phyloP scores from a whole-genome alignment of 2,797 vertebrate species.

The Acrocephalus scirpaceus region DNA sequence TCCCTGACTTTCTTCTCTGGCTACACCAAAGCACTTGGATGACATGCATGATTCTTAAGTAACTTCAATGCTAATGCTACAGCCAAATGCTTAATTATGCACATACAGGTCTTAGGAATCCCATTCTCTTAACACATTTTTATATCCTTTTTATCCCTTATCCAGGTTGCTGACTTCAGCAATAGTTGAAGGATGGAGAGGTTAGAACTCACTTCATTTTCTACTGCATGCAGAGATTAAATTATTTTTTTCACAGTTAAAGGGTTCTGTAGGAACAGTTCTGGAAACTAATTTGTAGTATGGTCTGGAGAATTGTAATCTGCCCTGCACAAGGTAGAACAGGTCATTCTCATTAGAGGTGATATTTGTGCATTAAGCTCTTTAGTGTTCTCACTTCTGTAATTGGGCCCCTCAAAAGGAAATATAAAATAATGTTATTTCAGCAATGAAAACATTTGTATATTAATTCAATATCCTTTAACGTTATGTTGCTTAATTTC shows the following conservation, averaged over 20 bases:
- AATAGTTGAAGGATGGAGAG: not conserved
- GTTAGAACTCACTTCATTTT: not conserved
- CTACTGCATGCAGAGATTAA: not conserved
- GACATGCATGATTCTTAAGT: not conserved
- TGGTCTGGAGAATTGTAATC: not conserved
- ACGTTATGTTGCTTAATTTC: not conserved
- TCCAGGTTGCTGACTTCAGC: not conserved
- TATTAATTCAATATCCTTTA: not conserved
- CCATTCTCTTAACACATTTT: not conserved
- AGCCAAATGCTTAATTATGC: not conserved
- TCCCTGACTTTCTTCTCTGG: not conserved
- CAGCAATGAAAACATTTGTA: not conserved
- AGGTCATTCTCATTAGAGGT: not conserved
- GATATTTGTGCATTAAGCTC: not conserved
- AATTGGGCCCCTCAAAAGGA: not conserved
- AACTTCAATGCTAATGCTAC: not conserved
- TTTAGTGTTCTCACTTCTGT: not conserved
- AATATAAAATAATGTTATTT: conserved; percentile 3
- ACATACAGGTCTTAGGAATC: not conserved
- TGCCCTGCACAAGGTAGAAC: not conserved
- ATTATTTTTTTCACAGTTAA: not conserved
- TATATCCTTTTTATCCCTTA: not conserved
- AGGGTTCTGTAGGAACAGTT: not conserved
- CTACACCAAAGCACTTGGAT: not conserved
- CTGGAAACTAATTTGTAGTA: not conserved